Base-by-base conservation (phyloP, 2,797 vertebrate genomes). In the Diglossa cyanea region DNA sequence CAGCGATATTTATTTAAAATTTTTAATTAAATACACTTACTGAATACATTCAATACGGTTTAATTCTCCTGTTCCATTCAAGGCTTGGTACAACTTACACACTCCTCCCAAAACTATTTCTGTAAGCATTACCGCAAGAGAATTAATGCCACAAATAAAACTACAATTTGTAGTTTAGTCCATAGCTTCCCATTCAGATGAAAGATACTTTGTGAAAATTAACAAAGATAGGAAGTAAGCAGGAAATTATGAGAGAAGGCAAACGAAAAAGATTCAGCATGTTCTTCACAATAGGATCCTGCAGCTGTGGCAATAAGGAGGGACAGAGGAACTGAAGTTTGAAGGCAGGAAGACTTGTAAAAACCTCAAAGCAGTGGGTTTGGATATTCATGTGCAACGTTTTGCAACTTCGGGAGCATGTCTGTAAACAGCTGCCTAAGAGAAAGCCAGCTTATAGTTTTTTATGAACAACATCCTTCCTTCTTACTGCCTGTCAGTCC, bases 81-180 rank as follows among this genome's bases (percentile, higher is more conserved):
- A 74, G 54, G 14, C 40, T 92, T 86, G 30, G 10, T 90, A 65
- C 17, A 68, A 54, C 30, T 50, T 66, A 40, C 0, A 26, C 10
- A 33, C 0, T 12, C 26, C 0, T 7, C 35, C 62, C 23, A 9
- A 33, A 86, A 74, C 58, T 91, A 60, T 71, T 91, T 74, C 35
- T 81, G 47, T 45, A 76, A 80, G 25, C 17, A 35, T 71, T 75
- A 68, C 40, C 19, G 2, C 33, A 30, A 66, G 11, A 86, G 7
- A 88, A 91, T 61, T 78, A 55, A 74, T 51, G 58, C 37, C 80
- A 78, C 55, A 88, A 94, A 93, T 54, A 77, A 88, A 87, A 57
- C 50, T 65, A 77, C 15, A 81, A 23, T 55, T 66, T 48, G 9
- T 30, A 58, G 10, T 5, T 83, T 51, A 67, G 8, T 53, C 44